Evolutionary conservation across 2,888 invertebrate genomes (phyloP).

Genomic region (Tyria jacobaeae): DNA sequence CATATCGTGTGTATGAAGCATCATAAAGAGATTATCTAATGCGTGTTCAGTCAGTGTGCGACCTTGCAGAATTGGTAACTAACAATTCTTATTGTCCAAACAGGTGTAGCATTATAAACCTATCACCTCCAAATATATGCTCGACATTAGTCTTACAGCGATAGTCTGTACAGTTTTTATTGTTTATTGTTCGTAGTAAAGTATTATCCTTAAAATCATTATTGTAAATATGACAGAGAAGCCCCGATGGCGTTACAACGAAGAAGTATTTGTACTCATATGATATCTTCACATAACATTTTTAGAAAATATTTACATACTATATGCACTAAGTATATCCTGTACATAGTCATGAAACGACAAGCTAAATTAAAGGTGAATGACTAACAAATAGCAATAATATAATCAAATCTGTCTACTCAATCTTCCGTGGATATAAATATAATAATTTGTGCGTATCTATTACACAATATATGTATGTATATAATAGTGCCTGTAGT

Average conservation of each 20-base stretch:
- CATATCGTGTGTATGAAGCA: background rate
- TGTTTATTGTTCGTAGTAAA: slow-evolving; percentile 31
- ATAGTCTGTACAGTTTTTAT: slow-evolving; percentile 24
- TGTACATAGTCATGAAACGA: slow-evolving; percentile 50
- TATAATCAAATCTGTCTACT: slow-evolving; percentile 43
- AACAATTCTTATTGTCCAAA: slow-evolving; percentile 73
- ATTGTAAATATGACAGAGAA: slow-evolving; percentile 35
- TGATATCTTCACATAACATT: slow-evolving; percentile 44
- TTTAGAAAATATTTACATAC: slow-evolving; percentile 47
- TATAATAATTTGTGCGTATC: slow-evolving; percentile 69
- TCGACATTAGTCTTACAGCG: slow-evolving; percentile 39
- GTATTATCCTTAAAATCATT: slow-evolving; percentile 19
- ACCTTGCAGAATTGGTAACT: slow-evolving; percentile 73
- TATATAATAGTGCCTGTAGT: slow-evolving; percentile 40
- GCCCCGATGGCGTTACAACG: slow-evolving; percentile 40
- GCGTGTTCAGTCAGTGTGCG: slow-evolving; percentile 59
- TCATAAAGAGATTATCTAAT: slow-evolving; percentile 41
- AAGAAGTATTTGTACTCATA: slow-evolving; percentile 49
- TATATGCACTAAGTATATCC: slow-evolving; percentile 47
- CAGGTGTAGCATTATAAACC: slow-evolving; percentile 49
- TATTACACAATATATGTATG: slow-evolving; percentile 51
- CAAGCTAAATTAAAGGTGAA: slow-evolving; percentile 66
- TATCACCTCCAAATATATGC: slow-evolving; percentile 43
- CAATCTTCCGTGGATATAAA: slow-evolving; percentile 41
- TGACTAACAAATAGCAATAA: slow-evolving; percentile 53